phyloP scores from a whole-genome alignment of 2,888 invertebrate species.

The Drosophila helvetica region DNA sequence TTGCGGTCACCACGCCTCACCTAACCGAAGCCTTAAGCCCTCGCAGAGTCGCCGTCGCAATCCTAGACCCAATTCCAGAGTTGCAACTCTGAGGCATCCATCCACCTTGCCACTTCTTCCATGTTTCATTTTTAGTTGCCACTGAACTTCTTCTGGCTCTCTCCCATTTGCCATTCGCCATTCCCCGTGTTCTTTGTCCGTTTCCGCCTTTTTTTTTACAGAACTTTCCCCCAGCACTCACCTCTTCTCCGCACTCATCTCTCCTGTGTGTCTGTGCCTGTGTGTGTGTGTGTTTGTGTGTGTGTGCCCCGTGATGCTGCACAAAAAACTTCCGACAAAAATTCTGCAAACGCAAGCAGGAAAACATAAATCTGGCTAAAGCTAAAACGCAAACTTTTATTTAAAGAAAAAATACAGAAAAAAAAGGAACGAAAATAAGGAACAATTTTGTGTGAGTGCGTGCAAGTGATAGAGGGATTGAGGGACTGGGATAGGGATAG shows the following conservation, averaged over 20 bases:
- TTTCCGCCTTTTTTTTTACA: constrained; percentile 9
- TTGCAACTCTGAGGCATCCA: neutral
- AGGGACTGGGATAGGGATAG: neutral
- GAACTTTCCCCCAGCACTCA: constrained; percentile 16
- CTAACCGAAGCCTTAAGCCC: neutral
- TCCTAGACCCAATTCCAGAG: neutral
- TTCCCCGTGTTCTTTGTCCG: constrained; percentile 35
- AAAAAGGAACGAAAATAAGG: constrained; percentile 4
- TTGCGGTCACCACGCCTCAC: constrained; percentile 33
- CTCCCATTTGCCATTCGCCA: neutral
- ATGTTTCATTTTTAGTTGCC: constrained; percentile 8
- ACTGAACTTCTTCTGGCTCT: constrained; percentile 7
- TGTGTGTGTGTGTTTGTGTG: constrained; percentile 29
- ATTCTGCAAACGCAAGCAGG: constrained; percentile 80
- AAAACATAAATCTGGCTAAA: constrained; percentile 79
- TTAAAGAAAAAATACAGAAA: constrained; percentile 47
- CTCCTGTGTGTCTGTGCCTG: neutral
- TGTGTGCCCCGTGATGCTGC: constrained; percentile 71
- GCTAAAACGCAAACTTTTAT: constrained; percentile 78
- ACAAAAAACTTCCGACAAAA: constrained; percentile 80
- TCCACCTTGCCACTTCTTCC: constrained; percentile 1
- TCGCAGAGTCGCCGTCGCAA: neutral
- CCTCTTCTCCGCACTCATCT: neutral
- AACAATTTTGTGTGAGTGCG: constrained; percentile 50
- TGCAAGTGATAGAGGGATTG: constrained; percentile 64